Conservation (phyloP, 2,797 vertebrate species). For the Rhinophrynus dorsalis region DNA sequence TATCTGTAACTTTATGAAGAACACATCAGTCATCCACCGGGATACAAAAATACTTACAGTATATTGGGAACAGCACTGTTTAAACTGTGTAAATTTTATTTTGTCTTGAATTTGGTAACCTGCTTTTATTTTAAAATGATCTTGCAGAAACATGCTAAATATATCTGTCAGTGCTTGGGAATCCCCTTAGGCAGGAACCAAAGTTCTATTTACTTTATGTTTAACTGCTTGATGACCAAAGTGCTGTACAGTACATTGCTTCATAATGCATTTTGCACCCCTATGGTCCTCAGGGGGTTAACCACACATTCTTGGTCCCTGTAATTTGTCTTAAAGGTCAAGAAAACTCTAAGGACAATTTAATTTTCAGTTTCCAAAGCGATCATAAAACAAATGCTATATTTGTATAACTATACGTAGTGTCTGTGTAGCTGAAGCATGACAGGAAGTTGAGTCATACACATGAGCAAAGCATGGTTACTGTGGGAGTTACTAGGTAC, state of each 20-base stretch:
- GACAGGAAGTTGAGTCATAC: background rate
- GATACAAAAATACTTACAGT: no score
- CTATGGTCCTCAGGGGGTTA: no score
- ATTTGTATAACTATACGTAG: slow-evolving; percentile 16
- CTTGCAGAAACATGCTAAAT: slow-evolving; percentile 6
- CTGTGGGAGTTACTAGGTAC: no score
- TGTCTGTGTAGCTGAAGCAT: slow-evolving; percentile 8
- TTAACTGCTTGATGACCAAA: no score
- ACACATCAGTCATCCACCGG: no score
- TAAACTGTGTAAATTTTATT: no score
- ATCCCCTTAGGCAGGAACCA: slow-evolving; percentile 1
- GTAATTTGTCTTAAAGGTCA: slow-evolving; percentile 25
- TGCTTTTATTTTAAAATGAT: slow-evolving; percentile 40
- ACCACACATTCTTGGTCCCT: background rate
- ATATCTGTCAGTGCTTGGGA: background rate
- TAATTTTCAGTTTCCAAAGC: background rate
- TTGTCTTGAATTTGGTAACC: no score
- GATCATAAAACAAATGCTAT: background rate
- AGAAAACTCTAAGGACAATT: slow-evolving; percentile 1
- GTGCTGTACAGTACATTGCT: no score
- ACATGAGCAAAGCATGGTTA: no score
- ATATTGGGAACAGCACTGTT: no score
- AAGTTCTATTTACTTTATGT: background rate
- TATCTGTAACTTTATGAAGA: no score
- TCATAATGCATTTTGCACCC: no score